Percentiles rank a stretch among this genome's conserved stretches.
These are phyloP conservation scores for Holothuria leucospilota DNA, from an alignment of 53 echinoderm and acorn worm species.

Conservation along the genomic window DNA sequence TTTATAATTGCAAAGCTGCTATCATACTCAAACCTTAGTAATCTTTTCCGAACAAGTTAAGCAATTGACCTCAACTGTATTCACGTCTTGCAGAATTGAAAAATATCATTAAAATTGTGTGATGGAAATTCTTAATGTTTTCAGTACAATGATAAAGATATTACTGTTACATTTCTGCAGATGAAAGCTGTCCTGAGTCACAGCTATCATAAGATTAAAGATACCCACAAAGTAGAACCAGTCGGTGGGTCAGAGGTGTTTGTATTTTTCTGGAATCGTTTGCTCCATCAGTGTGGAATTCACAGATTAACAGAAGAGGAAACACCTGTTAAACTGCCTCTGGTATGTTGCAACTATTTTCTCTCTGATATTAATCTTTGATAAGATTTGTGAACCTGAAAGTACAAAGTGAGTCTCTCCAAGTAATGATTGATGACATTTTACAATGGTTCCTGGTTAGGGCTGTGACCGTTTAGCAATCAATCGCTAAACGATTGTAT, in stretches of 20 bases:
- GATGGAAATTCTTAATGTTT: no score
- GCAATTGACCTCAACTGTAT: no score
- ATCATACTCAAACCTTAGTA: no score
- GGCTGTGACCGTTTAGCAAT: no score
- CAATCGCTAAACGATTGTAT: no score
- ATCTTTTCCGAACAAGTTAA: no score
- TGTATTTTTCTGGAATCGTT: conserved; percentile 87
- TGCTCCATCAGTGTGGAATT: conserved; percentile 76
- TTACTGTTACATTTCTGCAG: conserved; percentile 7
- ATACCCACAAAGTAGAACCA: conserved; percentile 55
- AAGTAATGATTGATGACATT: conserved; percentile 2
- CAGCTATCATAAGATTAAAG: conserved; percentile 85
- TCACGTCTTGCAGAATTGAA: no score
- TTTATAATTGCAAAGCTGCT: no score
- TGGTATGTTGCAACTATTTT: conserved; percentile 59
- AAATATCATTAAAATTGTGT: no score
- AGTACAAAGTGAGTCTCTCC: no score
- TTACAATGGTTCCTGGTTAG: conserved; percentile 63
- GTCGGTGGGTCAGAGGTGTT: conserved; percentile 81
- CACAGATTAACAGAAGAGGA: conserved; percentile 63
- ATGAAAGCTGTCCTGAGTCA: conserved; percentile 81
- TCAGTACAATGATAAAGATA: no score
- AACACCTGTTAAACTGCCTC: conserved; percentile 69
- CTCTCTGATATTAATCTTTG: neutral
- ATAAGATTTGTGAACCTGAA: neutral